phyloP scores from a whole-genome alignment of 2,113 vertebrate species.

The Motacilla tschutschensis region DNA sequence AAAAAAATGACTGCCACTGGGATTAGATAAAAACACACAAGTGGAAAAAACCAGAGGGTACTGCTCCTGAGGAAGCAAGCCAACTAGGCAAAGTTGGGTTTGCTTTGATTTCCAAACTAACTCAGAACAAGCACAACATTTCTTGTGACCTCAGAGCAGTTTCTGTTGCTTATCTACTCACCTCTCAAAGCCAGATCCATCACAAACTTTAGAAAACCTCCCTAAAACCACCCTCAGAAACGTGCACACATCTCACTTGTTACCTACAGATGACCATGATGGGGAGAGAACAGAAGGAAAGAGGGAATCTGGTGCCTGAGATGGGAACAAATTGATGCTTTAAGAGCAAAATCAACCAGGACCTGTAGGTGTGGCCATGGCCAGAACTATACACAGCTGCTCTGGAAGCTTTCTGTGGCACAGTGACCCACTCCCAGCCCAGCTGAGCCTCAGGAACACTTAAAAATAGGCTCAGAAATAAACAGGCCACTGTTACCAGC shows the following conservation, averaged over 20 bases:
- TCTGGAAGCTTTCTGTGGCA: neutral
- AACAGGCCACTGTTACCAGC: neutral
- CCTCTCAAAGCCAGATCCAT: neutral
- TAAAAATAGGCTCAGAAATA: neutral
- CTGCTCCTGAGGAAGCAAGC: neutral
- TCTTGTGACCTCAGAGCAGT: neutral
- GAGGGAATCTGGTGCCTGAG: neutral
- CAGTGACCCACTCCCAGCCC: neutral
- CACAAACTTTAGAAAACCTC: rapidly evolving
- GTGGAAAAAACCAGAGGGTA: neutral
- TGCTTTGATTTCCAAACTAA: neutral
- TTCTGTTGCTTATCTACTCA: neutral
- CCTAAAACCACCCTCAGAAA: neutral
- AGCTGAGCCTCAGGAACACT: neutral
- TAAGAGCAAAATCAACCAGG: neutral
- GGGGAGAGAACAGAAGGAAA: neutral
- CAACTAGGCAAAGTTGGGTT: neutral
- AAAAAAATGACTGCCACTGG: neutral
- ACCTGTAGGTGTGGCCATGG: rapidly evolving
- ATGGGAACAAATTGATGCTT: neutral
- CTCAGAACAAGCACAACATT: rapidly evolving
- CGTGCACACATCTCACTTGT: rapidly evolving
- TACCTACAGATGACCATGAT: neutral
- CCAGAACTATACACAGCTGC: rapidly evolving
- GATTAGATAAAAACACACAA: neutral